A percentile compares a stretch with the other conserved stretches of the same genome.
These are phyloP conservation scores for Heliconius nattereri DNA, from an alignment of 1,140 invertebrate species.

Conservation along the genomic window DNA sequence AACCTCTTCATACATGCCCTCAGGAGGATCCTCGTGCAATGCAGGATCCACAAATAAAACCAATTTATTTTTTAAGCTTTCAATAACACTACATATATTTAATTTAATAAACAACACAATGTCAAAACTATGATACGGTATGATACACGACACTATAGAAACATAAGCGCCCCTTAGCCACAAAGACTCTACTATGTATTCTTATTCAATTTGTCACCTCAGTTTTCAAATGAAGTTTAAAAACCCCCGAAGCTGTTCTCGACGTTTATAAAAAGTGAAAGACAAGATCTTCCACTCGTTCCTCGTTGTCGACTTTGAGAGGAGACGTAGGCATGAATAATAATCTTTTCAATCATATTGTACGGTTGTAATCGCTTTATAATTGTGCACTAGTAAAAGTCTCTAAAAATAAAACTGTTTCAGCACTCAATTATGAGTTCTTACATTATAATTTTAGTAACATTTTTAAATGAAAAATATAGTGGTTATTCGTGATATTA, in stretches of 20 bases:
- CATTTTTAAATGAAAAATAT: no score
- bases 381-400: background rate
- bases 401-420: background rate
- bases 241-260: background rate
- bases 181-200: background rate
- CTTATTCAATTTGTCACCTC: constrained; percentile 6
- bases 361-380: background rate
- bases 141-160: no score
- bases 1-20: no score
- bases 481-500: no score
- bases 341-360: background rate
- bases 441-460: no score
- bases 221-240: constrained; percentile 1
- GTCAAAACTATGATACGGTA: no score
- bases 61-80: no score
- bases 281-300: background rate
- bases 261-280: background rate
- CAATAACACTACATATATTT: no score
- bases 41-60: no score
- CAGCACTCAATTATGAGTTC: no score
- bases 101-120: no score
- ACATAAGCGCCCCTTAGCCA: background rate
- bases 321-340: background rate
- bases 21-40: no score
- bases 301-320: background rate